Evolutionary conservation across 2,797 vertebrate species (phyloP), one percentile per base, ranked within the genome.

Genomic region (Menidia menidia): DNA sequence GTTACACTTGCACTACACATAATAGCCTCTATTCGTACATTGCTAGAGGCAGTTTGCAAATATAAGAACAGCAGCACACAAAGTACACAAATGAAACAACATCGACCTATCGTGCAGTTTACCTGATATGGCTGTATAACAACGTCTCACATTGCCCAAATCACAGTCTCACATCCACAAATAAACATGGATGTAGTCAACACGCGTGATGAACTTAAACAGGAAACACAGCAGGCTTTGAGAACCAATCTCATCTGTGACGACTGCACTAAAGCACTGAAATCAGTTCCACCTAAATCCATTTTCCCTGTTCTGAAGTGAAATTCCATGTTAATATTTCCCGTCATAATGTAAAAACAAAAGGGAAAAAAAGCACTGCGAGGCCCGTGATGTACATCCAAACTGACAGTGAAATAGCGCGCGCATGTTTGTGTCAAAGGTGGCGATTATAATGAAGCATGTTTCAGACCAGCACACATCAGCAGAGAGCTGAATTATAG

Each of bases 401-500:
- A 50, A 54, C 64, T 56, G 39, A 64, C 60, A 51, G 14, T 45
- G 61, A 73, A 63, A 53, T 25, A 39, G 15, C 44, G 18, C 35
- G 58, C 19, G 57, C 31, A 64, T 73, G 44, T 60, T 44, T 33
- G 66, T 73, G 53, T 78, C 50, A 71, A 25, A 58, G 12, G 15
- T 64, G 43, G 50, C 7, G 44, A 51, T 65, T 30, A 60, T 57
- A 51, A 16, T 43, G 47, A 60, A 55, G 48, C 35, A 62, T 63
- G 55, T 61, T 78, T 54, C 47, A 56, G 66, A 52, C 18, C 35
- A 47, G 43, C 35, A 62, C 48, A 73, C 55, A 52, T 78, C 9
- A 41, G 19, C 41, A 55, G 47, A 75, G 41, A 71, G 61, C 89
- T 91, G 87, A 87, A 89, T 93, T 91, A 91, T 89, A 59, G 44